Base-by-base conservation (phyloP, 2,888 invertebrate species). In the Clunio marinus region DNA sequence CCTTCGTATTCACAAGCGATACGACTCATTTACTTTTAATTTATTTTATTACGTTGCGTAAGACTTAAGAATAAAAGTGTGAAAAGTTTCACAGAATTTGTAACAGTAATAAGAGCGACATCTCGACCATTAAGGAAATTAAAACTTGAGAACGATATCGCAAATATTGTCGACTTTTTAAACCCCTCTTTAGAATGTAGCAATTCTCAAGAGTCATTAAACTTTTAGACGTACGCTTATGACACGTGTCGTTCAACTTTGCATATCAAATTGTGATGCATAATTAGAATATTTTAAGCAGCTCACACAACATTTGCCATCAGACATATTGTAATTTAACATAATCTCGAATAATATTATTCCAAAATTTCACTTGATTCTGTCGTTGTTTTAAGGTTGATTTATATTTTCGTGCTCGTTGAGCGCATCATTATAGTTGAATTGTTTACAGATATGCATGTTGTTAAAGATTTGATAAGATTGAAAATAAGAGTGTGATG, bases 11-110 rank as follows among this genome's bases (percentile, higher is more conserved):
- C 58, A 15, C 32, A 25, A 8, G 28, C 55, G 66, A 27, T 66
- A 66, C 66, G 66, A 66, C 32, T 55, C 66, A 55, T 66, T 66
- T 66, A 66, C 20, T 66, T 66, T 66, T 55, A 66, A 66, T 66
- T 66, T 66, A 55, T 66, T 66, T 66, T 66, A 66, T 55, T 66
- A 35, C 51, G 15, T 15, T 5, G n/a, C 41, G 41, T 10, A 32
- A 5, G 5, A 41, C 41, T 10, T 15, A 51, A 22, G 22, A 22
- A 51, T 51, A 22, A 41, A 41, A 51, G 51, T 51, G 51, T 51
- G 51, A 22, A 22, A 41, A 51, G 51, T 51, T 22, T 13, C 20
- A 17, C 51, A 22, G 7, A 22, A 51, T 17, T 7, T n/a, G 51
- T n/a, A n/a, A n/a, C n/a, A n/a, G n/a, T n/a, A n/a, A n/a, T n/a